Conservation (phyloP, 2,888 invertebrate genomes). For the Nomada flava region DNA sequence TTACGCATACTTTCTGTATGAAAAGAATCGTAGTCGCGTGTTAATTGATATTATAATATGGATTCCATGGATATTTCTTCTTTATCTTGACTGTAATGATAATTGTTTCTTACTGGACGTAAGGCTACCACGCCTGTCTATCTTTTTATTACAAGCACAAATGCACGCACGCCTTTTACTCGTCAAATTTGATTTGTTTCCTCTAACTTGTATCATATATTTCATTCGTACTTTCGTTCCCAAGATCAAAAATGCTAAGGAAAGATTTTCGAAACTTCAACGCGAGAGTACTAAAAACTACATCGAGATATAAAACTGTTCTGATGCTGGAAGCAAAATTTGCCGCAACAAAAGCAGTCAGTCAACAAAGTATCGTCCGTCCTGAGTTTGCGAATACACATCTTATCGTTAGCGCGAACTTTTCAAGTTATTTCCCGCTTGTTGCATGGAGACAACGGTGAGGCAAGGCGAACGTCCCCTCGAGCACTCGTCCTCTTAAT, state of each 20-base stretch:
- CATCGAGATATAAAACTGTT: conserved; percentile 1
- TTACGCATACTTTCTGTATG: not conserved
- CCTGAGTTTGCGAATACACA: conserved; percentile 33
- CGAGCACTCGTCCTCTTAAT: conserved; percentile 20
- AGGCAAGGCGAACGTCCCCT: conserved; percentile 14
- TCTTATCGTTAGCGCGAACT: conserved; percentile 41
- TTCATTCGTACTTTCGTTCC: too few relatives aligned
- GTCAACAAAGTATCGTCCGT: conserved; percentile 8
- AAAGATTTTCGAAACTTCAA: not conserved
- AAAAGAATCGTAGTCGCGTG: too few relatives aligned
- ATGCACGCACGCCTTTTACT: not conserved
- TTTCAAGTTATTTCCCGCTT: conserved; percentile 45
- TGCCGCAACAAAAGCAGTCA: not conserved
- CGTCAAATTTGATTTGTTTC: not conserved
- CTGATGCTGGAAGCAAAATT: conserved; percentile 7
- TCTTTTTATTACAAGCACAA: too few relatives aligned
- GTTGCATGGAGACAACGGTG: conserved; percentile 40
- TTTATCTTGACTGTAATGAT: too few relatives aligned
- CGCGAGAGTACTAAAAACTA: too few relatives aligned
- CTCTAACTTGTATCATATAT: not conserved
- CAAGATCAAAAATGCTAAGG: too few relatives aligned
- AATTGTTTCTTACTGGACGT: too few relatives aligned
- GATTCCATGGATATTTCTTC: too few relatives aligned
- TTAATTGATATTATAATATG: too few relatives aligned
- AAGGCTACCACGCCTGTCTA: too few relatives aligned